phyloP scores from a whole-genome alignment of 2,113 vertebrate genomes.

The Nansenia antarctica region DNA sequence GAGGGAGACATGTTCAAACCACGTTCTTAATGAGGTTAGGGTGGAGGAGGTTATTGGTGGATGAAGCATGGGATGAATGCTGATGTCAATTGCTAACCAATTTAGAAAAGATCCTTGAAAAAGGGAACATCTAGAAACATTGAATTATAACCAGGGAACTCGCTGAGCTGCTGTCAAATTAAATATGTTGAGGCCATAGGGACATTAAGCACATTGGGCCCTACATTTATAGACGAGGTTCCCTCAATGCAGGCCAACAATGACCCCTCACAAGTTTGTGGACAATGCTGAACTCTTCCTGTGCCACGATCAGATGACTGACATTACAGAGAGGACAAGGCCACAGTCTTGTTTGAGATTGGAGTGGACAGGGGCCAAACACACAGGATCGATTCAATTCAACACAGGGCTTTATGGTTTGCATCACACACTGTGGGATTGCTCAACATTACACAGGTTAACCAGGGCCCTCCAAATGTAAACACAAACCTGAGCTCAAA shows the following conservation, averaged over 20 bases:
- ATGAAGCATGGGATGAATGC: neutral
- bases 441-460: slow-evolving; percentile 54
- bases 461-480: slow-evolving; percentile 24
- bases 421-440: slow-evolving; percentile 51
- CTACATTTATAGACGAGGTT: slow-evolving; percentile 43
- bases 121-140: neutral
- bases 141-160: neutral
- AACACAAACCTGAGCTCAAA: slow-evolving; percentile 21
- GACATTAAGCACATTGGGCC: slow-evolving; percentile 25
- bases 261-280: slow-evolving; percentile 69
- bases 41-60: too few species aligned
- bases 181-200: neutral
- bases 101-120: neutral
- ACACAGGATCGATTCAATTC: slow-evolving; percentile 61
- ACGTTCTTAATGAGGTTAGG: neutral
- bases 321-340: slow-evolving; percentile 74
- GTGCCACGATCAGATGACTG: slow-evolving; percentile 75
- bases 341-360: slow-evolving; percentile 67
- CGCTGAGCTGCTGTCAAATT: neutral
- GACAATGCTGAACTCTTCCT: slow-evolving; percentile 72
- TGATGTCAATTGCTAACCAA: neutral
- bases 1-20: neutral
- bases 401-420: slow-evolving; percentile 50
- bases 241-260: slow-evolving; percentile 66
- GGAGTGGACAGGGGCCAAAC: slow-evolving; percentile 51